These are phyloP conservation scores for Drepana arcuata DNA, from an alignment of 1,140 invertebrate genomes.

Conservation along the genomic window DNA sequence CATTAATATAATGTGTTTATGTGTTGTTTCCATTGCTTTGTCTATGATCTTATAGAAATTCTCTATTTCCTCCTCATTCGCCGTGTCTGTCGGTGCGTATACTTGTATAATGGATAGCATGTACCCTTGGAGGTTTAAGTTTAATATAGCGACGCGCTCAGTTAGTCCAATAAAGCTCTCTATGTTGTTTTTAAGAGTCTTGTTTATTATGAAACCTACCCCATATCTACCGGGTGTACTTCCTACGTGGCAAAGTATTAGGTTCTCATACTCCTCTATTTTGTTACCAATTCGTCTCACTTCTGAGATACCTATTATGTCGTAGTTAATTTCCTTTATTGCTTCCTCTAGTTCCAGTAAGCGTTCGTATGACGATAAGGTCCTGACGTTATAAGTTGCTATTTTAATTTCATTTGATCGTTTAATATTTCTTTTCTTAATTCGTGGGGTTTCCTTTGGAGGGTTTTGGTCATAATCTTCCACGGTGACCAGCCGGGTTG, in stretches of 20 bases:
- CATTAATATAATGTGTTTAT: neutral
- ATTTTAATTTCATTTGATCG: slow-evolving; percentile 1
- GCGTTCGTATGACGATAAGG: slow-evolving; percentile 6
- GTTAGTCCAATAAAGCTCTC: neutral
- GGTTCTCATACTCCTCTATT: neutral
- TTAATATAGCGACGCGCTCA: neutral
- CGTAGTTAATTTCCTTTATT: neutral
- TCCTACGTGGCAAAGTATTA: neutral
- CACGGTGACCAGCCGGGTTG: slow-evolving; percentile 14
- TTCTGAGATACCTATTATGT: slow-evolving; percentile 1
- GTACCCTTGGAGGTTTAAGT: neutral
- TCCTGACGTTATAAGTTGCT: slow-evolving; percentile 7
- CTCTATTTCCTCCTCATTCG: neutral
- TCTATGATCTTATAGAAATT: neutral
- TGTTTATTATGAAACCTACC: slow-evolving; percentile 1
- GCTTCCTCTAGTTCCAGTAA: slow-evolving; percentile 2
- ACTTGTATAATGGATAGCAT: neutral
- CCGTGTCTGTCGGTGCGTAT: neutral
- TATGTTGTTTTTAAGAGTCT: neutral
- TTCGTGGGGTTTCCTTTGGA: neutral
- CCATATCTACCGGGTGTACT: neutral
- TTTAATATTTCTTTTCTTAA: neutral
- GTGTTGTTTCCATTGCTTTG: neutral
- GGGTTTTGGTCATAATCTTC: slow-evolving; percentile 13
- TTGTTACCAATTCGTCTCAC: neutral